phyloP scores from a whole-genome alignment of 2,888 invertebrate genomes.

The Peribatodes rhomboidaria region DNA sequence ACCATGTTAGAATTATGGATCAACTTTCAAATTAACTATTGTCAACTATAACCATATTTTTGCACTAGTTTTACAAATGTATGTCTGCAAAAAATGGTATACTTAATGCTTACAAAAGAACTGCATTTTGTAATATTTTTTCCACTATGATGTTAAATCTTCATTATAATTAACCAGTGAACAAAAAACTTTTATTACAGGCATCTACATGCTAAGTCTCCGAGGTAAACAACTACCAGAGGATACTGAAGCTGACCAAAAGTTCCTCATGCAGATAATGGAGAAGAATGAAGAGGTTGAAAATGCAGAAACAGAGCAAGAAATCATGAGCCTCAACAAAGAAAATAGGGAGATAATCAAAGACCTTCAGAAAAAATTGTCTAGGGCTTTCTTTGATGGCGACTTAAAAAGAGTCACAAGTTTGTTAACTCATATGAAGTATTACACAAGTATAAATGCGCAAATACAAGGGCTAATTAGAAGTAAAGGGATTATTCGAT shows the following conservation, averaged over 20 bases:
- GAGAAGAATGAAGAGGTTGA: conserved; percentile 95
- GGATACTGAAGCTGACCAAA: conserved; percentile 88
- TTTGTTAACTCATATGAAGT: conserved; percentile 92
- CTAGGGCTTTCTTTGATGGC: conserved; percentile 88
- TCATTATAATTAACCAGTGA: no score
- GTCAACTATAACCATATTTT: no score
- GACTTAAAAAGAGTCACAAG: conserved; percentile 89
- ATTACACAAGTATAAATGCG: conserved; percentile 92
- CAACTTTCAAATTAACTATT: no score
- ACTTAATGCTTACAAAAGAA: no score
- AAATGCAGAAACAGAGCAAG: conserved; percentile 86
- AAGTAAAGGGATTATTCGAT: conserved; percentile 85
- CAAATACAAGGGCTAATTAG: conserved; percentile 90
- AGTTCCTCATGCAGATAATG: conserved; percentile 94
- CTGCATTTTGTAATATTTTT: no score
- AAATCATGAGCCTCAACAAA: conserved; percentile 86
- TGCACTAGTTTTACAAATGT: no score
- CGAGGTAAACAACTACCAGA: conserved; percentile 89
- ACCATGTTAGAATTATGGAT: no score
- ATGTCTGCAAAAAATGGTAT: not conserved
- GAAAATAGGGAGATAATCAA: conserved; percentile 86
- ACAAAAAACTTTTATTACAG: conserved; percentile 57
- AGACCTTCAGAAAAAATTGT: conserved; percentile 85
- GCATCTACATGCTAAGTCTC: conserved; percentile 92
- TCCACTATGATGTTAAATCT: no score